phyloP scores from a whole-genome alignment of 1,140 invertebrate genomes.

The Pogonomyrmex barbatus region DNA sequence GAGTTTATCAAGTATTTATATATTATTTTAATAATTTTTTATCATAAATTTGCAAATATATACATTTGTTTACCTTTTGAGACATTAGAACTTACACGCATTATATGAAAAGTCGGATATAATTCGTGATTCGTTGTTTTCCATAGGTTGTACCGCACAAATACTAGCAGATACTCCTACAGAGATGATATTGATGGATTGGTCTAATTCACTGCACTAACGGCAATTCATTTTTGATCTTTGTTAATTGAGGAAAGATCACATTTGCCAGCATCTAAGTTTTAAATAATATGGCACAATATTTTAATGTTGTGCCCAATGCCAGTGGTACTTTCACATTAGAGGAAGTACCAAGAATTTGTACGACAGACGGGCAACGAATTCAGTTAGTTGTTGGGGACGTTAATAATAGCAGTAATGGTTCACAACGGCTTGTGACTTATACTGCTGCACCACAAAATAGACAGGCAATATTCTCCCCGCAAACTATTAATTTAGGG shows the following conservation, averaged over 20 bases:
- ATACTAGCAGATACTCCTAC: conserved; percentile 73
- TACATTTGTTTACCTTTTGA: conserved; percentile 26
- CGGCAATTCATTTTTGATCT: conserved; percentile 67
- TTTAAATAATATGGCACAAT: conserved; percentile 84
- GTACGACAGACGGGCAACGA: conserved; percentile 80
- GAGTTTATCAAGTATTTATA: conserved; percentile 27
- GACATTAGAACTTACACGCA: conserved; percentile 26
- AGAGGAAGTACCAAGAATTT: conserved; percentile 81
- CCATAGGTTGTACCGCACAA: conserved; percentile 76
- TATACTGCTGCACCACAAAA: conserved; percentile 79
- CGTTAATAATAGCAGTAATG: conserved; percentile 80
- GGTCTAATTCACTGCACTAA: conserved; percentile 75
- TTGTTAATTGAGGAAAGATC: conserved; percentile 71
- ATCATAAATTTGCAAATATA: neutral
- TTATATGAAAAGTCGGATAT: conserved; percentile 20
- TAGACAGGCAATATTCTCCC: conserved; percentile 78
- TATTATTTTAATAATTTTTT: conserved; percentile 42
- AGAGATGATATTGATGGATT: conserved; percentile 80
- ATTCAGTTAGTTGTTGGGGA: conserved; percentile 83
- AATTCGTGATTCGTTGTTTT: conserved; percentile 74
- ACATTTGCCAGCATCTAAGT: conserved; percentile 69
- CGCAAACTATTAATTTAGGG: conserved; percentile 80
- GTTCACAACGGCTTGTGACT: conserved; percentile 78
- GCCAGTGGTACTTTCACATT: conserved; percentile 81
- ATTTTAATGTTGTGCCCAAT: conserved; percentile 83